phyloP scores from a whole-genome alignment of 2,113 vertebrate species.

The Bothrops jararaca region DNA sequence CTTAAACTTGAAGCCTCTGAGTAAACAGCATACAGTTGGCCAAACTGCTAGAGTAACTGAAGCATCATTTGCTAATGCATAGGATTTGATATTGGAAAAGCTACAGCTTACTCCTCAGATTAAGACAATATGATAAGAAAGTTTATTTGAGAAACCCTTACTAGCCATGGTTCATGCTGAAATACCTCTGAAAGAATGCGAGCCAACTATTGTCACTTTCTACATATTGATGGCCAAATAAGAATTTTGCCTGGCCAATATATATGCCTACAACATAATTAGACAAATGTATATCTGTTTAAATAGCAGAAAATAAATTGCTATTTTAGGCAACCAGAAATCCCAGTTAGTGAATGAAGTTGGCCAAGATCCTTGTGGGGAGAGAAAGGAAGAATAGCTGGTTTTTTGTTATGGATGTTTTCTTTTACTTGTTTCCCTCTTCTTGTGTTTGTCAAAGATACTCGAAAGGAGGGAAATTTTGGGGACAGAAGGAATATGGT shows the following conservation, averaged over 20 bases:
- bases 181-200: neutral
- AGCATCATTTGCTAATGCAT: neutral
- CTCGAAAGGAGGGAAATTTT: neutral
- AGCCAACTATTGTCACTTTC: neutral
- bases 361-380: too few relatives aligned
- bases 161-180: neutral
- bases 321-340: neutral
- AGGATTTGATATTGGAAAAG: neutral
- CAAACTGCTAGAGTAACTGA: neutral
- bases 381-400: neutral
- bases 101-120: neutral
- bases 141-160: neutral
- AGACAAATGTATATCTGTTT: neutral
- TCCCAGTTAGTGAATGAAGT: neutral
- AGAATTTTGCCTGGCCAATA: neutral
- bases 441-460: neutral
- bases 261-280: neutral
- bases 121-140: conserved; percentile 13
- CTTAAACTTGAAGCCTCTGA: neutral
- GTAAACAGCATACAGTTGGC: neutral
- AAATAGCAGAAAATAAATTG: neutral
- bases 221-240: neutral
- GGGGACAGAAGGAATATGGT: neutral
- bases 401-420: neutral
- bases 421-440: neutral